Evolutionary conservation across 2,888 invertebrate species (phyloP), one percentile per base, ranked within the genome.

Genomic region (Noctua pronuba): DNA sequence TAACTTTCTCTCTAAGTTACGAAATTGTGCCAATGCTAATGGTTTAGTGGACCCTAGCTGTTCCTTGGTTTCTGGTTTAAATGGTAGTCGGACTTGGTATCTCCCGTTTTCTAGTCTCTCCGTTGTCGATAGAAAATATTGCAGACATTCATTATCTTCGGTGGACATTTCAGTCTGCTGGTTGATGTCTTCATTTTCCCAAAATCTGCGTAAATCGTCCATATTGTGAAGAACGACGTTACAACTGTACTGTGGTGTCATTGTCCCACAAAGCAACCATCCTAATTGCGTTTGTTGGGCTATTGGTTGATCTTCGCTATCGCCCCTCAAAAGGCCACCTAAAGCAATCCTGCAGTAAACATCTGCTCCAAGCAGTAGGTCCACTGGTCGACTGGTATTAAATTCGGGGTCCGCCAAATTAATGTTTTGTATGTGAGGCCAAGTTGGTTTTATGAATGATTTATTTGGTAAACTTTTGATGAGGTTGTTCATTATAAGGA

Each of bases 241-340:
- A 31, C 46, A 46, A 21, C 1, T 21, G 46, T 67, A 67, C 4
- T 3, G 24, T n/a, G 68, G 68, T 38, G 52, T 52, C n/a, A 52
- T 69, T 52, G 35, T 52, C 52, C 67, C 31, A 49, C 68, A 68
- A 35, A 68, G 46, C 68, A 68, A 35, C 68, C 68, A 68, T 24
- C 68, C 68, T 68, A 68, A 35, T 68, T 68, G 68, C 49, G 68
- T 68, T 35, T 49, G 49, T 24, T 68, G 68, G 13, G 68, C 68
- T 31, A 68, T 68, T 68, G 49, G 49, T 68, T 68, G 67, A 21
- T 67, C 67, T 7, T 67, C 67, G 21, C 31, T 4, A 24, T 31
- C 16, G 24, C 3, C 44, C 44, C 13, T 44, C 44, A 44, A 44
- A 1, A 44, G 44, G 44, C 44, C 44, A 44, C 44, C 44, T 44